Evolutionary conservation across 2,113 vertebrate species (phyloP), one percentile per base, ranked within the genome.

Genomic region (Calidris pugnax): DNA sequence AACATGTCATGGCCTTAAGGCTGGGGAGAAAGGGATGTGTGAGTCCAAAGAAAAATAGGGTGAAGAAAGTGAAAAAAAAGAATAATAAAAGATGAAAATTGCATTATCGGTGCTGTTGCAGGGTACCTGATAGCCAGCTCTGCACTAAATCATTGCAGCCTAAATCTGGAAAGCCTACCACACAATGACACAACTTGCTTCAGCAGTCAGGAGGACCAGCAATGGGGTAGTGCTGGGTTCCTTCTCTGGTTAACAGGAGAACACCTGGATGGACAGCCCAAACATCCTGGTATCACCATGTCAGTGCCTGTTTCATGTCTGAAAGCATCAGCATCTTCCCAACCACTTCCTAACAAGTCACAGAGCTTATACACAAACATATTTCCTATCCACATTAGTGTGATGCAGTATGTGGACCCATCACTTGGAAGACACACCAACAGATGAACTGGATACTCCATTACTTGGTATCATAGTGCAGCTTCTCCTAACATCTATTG

Each of bases 221-320:
- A 17, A 20, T 35, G 2, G 7, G 4, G 4, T 43, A 56, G 4
- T 56, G 24, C 33, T 76, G 3, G 0, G 14, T 68, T 4, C 3
- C 4, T 62, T 83, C 50, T 48, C 53, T 41, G 24, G 5, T 4
- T 59, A 77, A 18, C 5, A 55, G 43, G 21, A 83, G 16, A 75
- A 76, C 17, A 84, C 6, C 32, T n/a, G n/a, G 9, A 41, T 35
- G 69, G 30, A 69, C 14, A 90, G 6, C 9, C 14, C 48, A 87
- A 79, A 68, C 14, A 53, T 20, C 18, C 12, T 66, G 6, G 7
- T 57, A 57, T 74, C 24, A 45, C 14, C 3, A 23, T 13, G 28
- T 19, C 27, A 53, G 33, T n/a, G 47, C 24, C 6, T 86, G 37
- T 51, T 56, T 60, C 30, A 76, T 33, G 15, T 64, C 28, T 68